Conservation (phyloP, 2,797 vertebrate species). For the Austrolebias charrua region DNA sequence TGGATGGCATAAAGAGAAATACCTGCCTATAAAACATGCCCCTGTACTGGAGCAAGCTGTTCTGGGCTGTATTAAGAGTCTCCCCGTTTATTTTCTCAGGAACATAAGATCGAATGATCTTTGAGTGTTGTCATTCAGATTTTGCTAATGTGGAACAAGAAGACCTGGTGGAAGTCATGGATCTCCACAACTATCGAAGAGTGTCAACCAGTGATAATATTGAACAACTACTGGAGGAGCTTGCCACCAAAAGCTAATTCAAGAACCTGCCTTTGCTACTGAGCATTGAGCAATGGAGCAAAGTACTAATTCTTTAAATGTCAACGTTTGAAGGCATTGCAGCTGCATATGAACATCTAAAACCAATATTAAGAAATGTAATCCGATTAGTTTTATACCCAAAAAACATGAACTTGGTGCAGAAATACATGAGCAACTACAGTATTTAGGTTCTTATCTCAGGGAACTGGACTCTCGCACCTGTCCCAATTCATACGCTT, state of each 20-base stretch:
- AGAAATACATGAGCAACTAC: not conserved
- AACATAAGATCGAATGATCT: conserved; percentile 14
- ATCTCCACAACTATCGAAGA: conserved; percentile 19
- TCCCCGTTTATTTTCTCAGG: not conserved
- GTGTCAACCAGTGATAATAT: conserved; percentile 15
- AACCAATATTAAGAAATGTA: conserved; percentile 19
- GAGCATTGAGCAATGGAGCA: conserved; percentile 24
- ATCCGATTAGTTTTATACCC: not conserved
- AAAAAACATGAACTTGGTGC: not conserved
- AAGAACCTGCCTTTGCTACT: conserved; percentile 28
- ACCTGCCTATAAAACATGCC: not conserved
- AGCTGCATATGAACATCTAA: conserved; percentile 15
- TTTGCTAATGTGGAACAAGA: conserved; percentile 39
- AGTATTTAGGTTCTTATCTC: too few species aligned
- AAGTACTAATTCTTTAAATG: not conserved
- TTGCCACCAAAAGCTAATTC: conserved; percentile 26
- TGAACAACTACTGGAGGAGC: conserved; percentile 10
- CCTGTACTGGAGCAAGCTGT: not conserved
- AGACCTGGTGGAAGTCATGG: conserved; percentile 39
- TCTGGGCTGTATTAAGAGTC: not conserved
- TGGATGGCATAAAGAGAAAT: not conserved
- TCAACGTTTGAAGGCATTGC: conserved; percentile 12
- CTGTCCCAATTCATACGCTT: too few species aligned
- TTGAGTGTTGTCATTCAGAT: conserved; percentile 45
- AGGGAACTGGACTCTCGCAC: too few species aligned